A percentile compares a stretch with the other conserved stretches of the same genome.
These are phyloP conservation scores for Tonatia bakeri DNA, from an alignment of 2,113 vertebrate species.

Conservation along the genomic window DNA sequence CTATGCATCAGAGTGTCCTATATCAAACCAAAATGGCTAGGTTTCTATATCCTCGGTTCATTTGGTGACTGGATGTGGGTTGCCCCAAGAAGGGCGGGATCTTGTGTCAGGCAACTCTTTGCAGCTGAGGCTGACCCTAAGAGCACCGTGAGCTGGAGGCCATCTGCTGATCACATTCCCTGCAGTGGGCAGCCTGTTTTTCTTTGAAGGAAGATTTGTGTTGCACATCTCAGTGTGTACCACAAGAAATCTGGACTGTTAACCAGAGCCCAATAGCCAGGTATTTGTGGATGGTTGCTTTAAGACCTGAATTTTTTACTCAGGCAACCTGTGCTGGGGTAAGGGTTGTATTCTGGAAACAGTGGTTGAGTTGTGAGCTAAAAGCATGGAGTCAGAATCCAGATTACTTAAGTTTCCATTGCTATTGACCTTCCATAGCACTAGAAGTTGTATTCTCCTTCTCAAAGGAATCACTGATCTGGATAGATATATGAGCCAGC, in stretches of 20 bases:
- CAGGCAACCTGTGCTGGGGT: not conserved
- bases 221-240: not conserved
- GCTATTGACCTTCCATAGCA: not conserved
- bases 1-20: not conserved
- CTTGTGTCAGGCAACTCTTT: not conserved
- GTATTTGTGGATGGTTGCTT: not conserved
- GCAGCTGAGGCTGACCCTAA: not conserved
- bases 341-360: not conserved
- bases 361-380: not conserved
- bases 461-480: not conserved
- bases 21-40: not conserved
- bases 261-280: not conserved
- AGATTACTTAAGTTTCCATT: not conserved
- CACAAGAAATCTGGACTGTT: not conserved
- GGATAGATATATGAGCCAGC: not conserved
- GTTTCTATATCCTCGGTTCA: not conserved
- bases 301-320: not conserved
- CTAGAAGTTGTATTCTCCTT: not conserved
- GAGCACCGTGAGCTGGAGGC: not conserved
- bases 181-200: not conserved
- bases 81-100: not conserved
- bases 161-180: not conserved
- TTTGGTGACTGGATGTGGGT: not conserved
- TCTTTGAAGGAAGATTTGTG: not conserved
- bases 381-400: not conserved